Base-by-base conservation (phyloP, 2,797 vertebrate species). In the Cyprinodon diabolis region DNA sequence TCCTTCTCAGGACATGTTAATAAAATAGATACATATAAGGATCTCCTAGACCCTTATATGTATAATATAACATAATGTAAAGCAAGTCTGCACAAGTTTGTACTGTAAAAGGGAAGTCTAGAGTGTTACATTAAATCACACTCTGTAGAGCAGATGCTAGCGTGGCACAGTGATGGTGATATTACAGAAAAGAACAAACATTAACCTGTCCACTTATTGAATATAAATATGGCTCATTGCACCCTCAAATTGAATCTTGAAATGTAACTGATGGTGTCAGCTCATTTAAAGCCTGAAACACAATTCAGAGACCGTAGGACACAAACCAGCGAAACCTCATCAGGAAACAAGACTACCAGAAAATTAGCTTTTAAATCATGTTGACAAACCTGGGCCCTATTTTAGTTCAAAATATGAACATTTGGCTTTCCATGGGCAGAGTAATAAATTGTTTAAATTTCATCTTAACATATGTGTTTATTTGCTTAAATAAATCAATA, bases 221-320 rank as follows among this genome's bases (percentile, higher is more conserved):
- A 62, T 81, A 75, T 84, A 73, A 74, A 66, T 63, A 49, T 2
- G 58, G 68, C 80, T 86, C 84, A 87, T 82, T 84, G 68, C 71
- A 37, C 72, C 63, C 63, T 79, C 73, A 79, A 84, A 89, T 80
- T 81, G 43, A 87, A 90, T 87, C 73, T 70, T 63, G 77, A 74
- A 74, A 68, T 63, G 74, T 77, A 84, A 83, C 67, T 72, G 79
- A 81, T 68, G 58, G 52, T 45, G 65, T 51, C 23, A 75, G 70
- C 69, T 87, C 78, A 82, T 86, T 30, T 87, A 79, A 83, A 75
- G 68, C 69, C 65, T 11, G 19, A 14, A 13, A 55, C 52, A 77
- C 70, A 81, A 58, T 66, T 51, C 43, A 23, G 58, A 37, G 58
- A 35, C 35, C 21, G 21, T 19, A 43, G 73, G 69, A 70, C 12